These are phyloP conservation scores for Neocrepidodera transversa DNA, from an alignment of 2,888 invertebrate species.

Conservation along the genomic window DNA sequence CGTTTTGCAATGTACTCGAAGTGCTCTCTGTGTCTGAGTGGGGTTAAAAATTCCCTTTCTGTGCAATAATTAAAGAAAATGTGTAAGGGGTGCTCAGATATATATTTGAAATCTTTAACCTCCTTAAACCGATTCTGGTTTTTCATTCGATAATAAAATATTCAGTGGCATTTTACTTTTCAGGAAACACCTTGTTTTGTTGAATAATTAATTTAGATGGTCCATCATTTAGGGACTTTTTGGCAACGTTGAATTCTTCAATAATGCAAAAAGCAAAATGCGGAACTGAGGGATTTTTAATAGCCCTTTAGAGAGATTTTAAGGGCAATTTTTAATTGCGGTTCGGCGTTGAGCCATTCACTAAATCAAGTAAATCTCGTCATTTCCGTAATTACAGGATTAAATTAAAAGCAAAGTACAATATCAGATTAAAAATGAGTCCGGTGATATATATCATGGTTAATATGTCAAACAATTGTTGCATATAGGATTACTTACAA, in stretches of 20 bases:
- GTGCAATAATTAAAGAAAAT: slow-evolving; percentile 7
- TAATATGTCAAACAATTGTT: no score
- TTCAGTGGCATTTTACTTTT: slow-evolving; percentile 35
- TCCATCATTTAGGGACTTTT: slow-evolving; percentile 19
- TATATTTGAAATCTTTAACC: no score
- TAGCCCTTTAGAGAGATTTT: slow-evolving; percentile 12
- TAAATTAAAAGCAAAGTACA: no score
- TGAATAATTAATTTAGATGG: slow-evolving; percentile 28
- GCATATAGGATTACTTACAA: no score
- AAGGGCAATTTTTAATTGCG: slow-evolving; percentile 21
- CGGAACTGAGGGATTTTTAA: slow-evolving; percentile 8
- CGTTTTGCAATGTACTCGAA: slow-evolving; percentile 19
- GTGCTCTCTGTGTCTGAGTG: slow-evolving; percentile 14
- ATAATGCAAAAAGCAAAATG: slow-evolving; percentile 12
- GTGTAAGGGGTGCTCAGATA: not conserved
- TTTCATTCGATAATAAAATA: slow-evolving; percentile 33
- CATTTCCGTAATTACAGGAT: no score
- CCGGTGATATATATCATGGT: no score
- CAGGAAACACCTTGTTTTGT: slow-evolving; percentile 30
- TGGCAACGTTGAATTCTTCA: slow-evolving; percentile 13
- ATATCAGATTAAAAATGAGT: no score
- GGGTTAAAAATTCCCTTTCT: slow-evolving; percentile 7
- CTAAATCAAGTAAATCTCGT: no score
- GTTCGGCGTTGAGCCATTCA: not conserved
- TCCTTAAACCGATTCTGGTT: not conserved